Evolutionary conservation across 2,113 vertebrate species (phyloP).

Genomic region (Lophura nycthemera): DNA sequence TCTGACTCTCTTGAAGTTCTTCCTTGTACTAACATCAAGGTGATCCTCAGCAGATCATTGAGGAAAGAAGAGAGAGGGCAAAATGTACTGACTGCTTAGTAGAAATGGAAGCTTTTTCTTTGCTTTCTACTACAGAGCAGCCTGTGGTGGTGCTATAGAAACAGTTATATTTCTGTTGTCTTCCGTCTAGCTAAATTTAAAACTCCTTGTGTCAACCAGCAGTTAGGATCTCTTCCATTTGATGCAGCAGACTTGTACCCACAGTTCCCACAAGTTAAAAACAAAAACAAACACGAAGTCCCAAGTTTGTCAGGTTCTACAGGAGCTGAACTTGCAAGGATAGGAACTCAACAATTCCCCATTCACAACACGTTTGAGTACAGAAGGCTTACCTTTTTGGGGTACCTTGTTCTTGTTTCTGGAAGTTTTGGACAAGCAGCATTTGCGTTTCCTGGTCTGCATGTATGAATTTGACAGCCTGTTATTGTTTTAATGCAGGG

Average conservation of each 20-base stretch:
- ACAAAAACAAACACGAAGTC: neutral
- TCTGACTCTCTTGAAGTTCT: neutral
- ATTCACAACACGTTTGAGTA: neutral
- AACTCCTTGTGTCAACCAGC: neutral
- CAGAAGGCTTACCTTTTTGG: neutral
- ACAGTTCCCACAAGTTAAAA: neutral
- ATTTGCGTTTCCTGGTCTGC: slow-evolving; percentile 3
- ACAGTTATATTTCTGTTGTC: neutral
- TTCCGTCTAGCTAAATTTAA: neutral
- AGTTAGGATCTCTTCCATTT: neutral
- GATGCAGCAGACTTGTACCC: neutral
- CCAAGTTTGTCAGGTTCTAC: neutral
- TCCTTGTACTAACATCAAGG: neutral
- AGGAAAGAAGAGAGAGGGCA: neutral
- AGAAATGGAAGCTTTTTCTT: neutral
- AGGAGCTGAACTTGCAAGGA: neutral
- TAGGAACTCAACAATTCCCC: neutral
- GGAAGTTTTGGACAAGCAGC: neutral
- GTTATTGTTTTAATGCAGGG: neutral
- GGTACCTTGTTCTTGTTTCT: neutral
- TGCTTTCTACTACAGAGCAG: neutral
- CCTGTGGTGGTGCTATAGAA: neutral
- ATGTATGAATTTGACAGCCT: neutral
- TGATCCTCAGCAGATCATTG: neutral
- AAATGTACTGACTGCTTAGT: neutral